Percentiles rank a stretch among this genome's conserved stretches.
These are phyloP conservation scores for Pempheris klunzingeri DNA, from an alignment of 2,797 vertebrate genomes.

Conservation along the genomic window DNA sequence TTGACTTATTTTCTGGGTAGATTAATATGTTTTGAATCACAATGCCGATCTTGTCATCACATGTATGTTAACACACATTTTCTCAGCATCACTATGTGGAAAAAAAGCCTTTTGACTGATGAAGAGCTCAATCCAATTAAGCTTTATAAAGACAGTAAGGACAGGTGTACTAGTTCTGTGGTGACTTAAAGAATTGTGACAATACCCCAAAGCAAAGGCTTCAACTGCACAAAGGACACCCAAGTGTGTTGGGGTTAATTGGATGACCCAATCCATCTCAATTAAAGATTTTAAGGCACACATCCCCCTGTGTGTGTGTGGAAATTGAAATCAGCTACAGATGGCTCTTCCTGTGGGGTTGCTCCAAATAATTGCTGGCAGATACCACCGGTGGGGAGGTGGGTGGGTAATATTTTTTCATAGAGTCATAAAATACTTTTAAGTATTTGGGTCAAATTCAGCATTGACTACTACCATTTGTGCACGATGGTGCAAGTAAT, in stretches of 20 bases:
- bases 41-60: constrained; percentile 11
- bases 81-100: background rate
- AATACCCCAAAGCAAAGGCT: constrained; percentile 82
- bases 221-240: constrained; percentile 79
- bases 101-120: constrained; percentile 50
- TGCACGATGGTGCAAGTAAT: constrained; percentile 11
- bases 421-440: constrained; percentile 64
- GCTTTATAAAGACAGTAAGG: constrained; percentile 76
- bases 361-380: constrained; percentile 83
- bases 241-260: constrained; percentile 87
- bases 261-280: constrained; percentile 87
- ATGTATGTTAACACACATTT: constrained; percentile 35
- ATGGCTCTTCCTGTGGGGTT: constrained; percentile 82
- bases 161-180: constrained; percentile 76
- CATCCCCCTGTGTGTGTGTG: constrained; percentile 70
- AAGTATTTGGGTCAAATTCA: constrained; percentile 70
- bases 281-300: constrained; percentile 86
- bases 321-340: constrained; percentile 85
- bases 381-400: constrained; percentile 57
- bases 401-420: constrained; percentile 51
- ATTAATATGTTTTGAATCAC: constrained; percentile 17
- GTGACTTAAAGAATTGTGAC: constrained; percentile 80
- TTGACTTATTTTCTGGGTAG: constrained; percentile 19
- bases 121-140: constrained; percentile 79
- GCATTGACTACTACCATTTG: constrained; percentile 38